Percentiles rank a stretch among this genome's conserved stretches.
Conservation (phyloP, 2,888 invertebrate species). For the Ophraella communa region DNA sequence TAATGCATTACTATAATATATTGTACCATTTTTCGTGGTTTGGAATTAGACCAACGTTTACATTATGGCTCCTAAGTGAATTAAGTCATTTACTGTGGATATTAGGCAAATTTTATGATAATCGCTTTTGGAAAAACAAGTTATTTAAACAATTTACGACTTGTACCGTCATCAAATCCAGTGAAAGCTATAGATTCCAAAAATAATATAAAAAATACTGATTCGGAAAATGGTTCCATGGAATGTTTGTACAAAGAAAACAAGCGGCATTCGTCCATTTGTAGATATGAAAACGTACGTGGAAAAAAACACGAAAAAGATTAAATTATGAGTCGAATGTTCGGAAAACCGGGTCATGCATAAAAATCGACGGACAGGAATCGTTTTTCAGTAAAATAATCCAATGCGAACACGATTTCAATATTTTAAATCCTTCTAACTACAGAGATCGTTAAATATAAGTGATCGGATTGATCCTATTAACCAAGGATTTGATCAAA, state of each 20-base stretch:
- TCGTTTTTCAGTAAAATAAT: slow-evolving; percentile 40
- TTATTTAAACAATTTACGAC: not conserved
- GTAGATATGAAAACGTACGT: slow-evolving; percentile 37
- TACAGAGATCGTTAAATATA: not conserved
- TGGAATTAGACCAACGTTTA: no score
- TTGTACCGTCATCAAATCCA: slow-evolving; percentile 7
- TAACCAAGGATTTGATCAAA: not conserved
- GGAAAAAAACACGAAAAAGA: slow-evolving; percentile 35
- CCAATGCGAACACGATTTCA: slow-evolving; percentile 40
- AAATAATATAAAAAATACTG: slow-evolving; percentile 8
- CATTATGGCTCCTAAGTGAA: no score
- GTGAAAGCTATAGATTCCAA: not conserved
- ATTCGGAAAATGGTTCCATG: slow-evolving; percentile 12
- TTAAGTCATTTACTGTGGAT: no score
- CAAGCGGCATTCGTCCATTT: slow-evolving; percentile 34
- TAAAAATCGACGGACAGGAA: slow-evolving; percentile 41
- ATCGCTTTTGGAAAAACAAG: not conserved
- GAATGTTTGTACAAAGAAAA: slow-evolving; percentile 6
- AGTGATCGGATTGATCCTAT: not conserved
- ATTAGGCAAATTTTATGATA: not conserved
- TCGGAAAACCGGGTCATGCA: slow-evolving; percentile 40
- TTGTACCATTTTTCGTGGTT: no score
- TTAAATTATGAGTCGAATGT: slow-evolving; percentile 39
- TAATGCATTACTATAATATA: no score
- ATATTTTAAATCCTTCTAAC: slow-evolving; percentile 33